Conservation (phyloP, 2,797 vertebrate genomes). For the Anableps anableps region DNA sequence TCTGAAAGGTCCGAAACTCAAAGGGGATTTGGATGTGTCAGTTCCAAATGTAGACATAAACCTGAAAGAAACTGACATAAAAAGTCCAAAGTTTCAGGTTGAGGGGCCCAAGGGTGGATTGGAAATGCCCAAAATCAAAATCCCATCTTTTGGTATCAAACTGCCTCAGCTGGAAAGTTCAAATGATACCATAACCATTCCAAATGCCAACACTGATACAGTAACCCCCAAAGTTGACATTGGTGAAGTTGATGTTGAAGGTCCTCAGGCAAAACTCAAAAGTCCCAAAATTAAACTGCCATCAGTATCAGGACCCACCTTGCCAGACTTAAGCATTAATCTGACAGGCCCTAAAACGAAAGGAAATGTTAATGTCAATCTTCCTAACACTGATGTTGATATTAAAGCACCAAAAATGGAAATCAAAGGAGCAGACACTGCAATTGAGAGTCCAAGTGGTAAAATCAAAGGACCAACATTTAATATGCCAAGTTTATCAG, state of each 20-base stretch:
- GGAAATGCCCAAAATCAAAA: constrained; percentile 53
- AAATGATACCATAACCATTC: constrained; percentile 1
- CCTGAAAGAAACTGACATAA: constrained; percentile 8
- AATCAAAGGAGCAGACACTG: constrained; percentile 20
- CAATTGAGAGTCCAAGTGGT: constrained; percentile 7
- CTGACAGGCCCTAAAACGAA: constrained; percentile 19
- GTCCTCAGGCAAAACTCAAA: constrained; percentile 1
- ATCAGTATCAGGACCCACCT: constrained; percentile 41
- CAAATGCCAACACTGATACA: neutral
- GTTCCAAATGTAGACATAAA: constrained; percentile 24
- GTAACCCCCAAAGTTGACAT: neutral
- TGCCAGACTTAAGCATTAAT: constrained; percentile 41
- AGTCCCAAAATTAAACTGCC: constrained; percentile 45
- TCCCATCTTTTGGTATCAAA: constrained; percentile 38
- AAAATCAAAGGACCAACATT: constrained; percentile 49
- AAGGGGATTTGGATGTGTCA: constrained; percentile 43
- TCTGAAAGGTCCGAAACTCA: constrained; percentile 17
- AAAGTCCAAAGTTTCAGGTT: constrained; percentile 14
- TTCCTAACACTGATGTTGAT: constrained; percentile 15
- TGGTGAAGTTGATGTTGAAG: constrained; percentile 21
- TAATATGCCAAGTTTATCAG: constrained; percentile 17
- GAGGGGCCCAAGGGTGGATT: constrained; percentile 22
- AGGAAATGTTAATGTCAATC: neutral
- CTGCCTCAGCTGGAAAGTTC: constrained; percentile 17
- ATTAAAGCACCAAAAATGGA: constrained; percentile 2